phyloP scores from a whole-genome alignment of 2,797 vertebrate genomes.

The Clarias fuscus region DNA sequence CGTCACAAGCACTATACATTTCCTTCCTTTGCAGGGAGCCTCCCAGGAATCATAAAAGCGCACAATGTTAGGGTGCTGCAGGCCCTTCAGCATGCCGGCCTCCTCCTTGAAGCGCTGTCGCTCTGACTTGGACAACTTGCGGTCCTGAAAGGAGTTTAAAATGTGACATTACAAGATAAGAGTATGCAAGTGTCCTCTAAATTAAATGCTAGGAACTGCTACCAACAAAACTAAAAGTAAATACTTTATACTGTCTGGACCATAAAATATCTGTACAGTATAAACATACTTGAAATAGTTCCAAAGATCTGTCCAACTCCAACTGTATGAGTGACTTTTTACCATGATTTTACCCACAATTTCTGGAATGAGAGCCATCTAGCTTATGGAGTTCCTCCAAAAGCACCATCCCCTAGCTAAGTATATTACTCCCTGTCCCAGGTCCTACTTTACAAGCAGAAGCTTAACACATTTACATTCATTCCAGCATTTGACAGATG shows the following conservation, averaged over 20 bases:
- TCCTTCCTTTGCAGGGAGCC: slow-evolving; percentile 95
- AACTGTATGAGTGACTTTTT: slow-evolving; percentile 65
- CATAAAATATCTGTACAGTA: neutral
- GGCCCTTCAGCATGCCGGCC: slow-evolving; percentile 96
- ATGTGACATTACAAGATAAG: neutral
- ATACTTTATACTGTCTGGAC: neutral
- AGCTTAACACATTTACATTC: neutral
- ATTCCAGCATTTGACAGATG: too few species aligned
- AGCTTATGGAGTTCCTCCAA: slow-evolving; percentile 49
- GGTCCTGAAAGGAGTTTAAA: slow-evolving; percentile 77
- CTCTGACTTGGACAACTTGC: slow-evolving; percentile 93
- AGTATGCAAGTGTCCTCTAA: neutral
- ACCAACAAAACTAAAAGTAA: neutral
- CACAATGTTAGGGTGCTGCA: slow-evolving; percentile 99
- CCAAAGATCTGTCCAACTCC: slow-evolving; percentile 20
- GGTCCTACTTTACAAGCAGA: slow-evolving; percentile 9
- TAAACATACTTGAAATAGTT: slow-evolving; percentile 12
- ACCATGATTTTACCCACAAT: slow-evolving; percentile 48
- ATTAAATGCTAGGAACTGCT: neutral
- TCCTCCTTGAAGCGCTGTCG: slow-evolving; percentile 97
- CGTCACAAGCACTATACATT: slow-evolving; percentile 97
- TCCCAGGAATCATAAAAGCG: slow-evolving; percentile 99
- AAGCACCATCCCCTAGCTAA: slow-evolving; percentile 38
- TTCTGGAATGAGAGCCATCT: slow-evolving; percentile 49
- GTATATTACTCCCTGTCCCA: slow-evolving; percentile 36